phyloP scores from a whole-genome alignment of 2,113 vertebrate species.

The Chaetura pelagica region DNA sequence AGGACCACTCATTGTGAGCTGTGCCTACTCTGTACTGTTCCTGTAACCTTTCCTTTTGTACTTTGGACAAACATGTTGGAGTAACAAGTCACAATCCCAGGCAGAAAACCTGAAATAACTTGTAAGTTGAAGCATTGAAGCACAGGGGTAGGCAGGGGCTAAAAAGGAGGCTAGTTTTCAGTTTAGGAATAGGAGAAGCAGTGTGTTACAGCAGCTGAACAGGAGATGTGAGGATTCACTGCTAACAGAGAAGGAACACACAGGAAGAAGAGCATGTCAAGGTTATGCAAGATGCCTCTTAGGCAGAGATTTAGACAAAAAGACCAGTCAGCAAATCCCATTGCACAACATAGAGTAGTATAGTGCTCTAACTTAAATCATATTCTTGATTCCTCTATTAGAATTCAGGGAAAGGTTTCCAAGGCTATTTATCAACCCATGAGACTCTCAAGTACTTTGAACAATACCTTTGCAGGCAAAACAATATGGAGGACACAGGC shows the following conservation, averaged over 20 bases:
- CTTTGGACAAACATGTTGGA: not conserved
- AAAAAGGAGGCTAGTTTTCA: not conserved
- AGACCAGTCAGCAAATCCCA: not conserved
- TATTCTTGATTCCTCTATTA: not conserved
- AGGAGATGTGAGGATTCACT: not conserved
- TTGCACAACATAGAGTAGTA: not conserved
- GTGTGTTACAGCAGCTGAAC: not conserved
- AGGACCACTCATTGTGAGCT: not conserved
- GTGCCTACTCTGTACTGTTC: not conserved
- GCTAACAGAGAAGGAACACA: not conserved
- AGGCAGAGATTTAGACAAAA: not conserved
- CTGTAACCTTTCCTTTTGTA: not conserved
- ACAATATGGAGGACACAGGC: not conserved
- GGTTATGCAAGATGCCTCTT: not conserved
- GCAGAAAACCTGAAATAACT: not conserved
- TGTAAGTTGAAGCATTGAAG: not conserved
- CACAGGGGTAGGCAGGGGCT: not conserved
- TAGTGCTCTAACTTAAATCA: not conserved
- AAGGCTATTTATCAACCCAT: not conserved
- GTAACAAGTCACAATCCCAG: not conserved
- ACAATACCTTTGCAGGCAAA: not conserved
- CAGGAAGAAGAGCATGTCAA: not conserved
- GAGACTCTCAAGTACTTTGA: not conserved
- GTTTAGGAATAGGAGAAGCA: not conserved
- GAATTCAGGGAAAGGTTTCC: not conserved